Base-by-base conservation (phyloP, 2,113 vertebrate species). In the Neomonachus schauinslandi region DNA sequence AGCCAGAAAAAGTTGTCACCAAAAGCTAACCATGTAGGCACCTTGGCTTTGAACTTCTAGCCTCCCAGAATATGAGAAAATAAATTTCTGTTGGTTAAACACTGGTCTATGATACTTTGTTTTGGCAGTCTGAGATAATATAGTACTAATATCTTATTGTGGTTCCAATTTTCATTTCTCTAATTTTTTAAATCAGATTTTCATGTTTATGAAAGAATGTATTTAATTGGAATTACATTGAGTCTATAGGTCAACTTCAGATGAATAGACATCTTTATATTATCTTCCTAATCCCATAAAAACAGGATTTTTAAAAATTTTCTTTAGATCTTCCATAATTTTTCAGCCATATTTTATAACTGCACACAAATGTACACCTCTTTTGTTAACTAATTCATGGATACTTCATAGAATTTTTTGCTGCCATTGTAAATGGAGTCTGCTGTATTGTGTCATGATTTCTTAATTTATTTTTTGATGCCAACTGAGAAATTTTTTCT, bases 351-450 rank as follows among this genome's bases (percentile, higher is more conserved):
- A 77, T n/a, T 89, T 65, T 80, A 24, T 81, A 74, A 76, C 59
- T 42, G 0, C 2, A 77, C 12, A 28, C 1, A 36, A 33, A 2
- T 5, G 22, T 46, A 16, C 19, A 42, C 1, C 4, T 33, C 1
- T 51, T 84, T 57, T 59, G 13, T 79, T 85, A 80, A 67, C 16
- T 61, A 26, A 92, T 49, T 86, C 5, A 26, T 49, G 24, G 6
- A 15, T 46, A 82, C 11, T 28, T 19, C 16, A 39, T 28, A 92
- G 14, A 2, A 72, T 72, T 82, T 31, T 49, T 67, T 42, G 1
- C 67, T 94, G 7, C 21, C 55, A 4, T n/a, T 81, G 0, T 26
- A 94, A 96, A 67, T 69, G 3, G 12, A 65, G 12, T n/a, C 16
- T 59, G 31, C 13, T 79, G 36, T 65, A 83, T 90, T 3, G 2